Evolutionary conservation across 2,888 invertebrate genomes (phyloP).

Genomic region (Leucophenga montana): DNA sequence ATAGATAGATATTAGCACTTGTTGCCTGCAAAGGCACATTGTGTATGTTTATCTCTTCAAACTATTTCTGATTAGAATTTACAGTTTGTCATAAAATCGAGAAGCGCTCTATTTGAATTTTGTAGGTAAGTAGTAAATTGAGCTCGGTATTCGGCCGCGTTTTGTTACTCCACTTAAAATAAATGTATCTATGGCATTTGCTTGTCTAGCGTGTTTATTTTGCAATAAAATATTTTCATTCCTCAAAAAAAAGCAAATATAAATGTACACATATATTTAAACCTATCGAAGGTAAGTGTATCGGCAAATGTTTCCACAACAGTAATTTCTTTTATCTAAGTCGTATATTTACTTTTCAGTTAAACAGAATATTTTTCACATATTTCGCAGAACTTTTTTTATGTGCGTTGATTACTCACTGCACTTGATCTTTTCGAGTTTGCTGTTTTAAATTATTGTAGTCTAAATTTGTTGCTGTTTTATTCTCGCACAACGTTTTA

Average conservation of each 20-base stretch:
- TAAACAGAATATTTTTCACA: no score
- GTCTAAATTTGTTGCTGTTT: no score
- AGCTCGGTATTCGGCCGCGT: not conserved
- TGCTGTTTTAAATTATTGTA: no score
- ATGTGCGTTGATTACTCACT: conserved; percentile 4
- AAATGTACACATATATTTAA: no score
- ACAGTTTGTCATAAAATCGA: conserved; percentile 4
- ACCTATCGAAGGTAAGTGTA: not conserved
- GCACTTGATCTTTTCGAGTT: no score
- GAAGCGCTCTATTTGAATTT: not conserved
- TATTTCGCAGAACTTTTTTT: not conserved
- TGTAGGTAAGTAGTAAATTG: not conserved
- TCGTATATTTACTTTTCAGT: not conserved
- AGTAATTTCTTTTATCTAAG: conserved; percentile 5
- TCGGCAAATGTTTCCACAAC: not conserved
- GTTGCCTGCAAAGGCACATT: no score
- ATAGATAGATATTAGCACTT: no score
- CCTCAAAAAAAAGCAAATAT: no score
- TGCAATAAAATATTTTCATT: conserved; percentile 7
- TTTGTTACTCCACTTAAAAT: not conserved
- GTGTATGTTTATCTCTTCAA: no score
- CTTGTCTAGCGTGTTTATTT: conserved; percentile 13
- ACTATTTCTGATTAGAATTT: not conserved
- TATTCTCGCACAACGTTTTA: no score
- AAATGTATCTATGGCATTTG: not conserved